phyloP scores from a whole-genome alignment of 2,888 invertebrate species.

The Pachycephus smyrnensis region DNA sequence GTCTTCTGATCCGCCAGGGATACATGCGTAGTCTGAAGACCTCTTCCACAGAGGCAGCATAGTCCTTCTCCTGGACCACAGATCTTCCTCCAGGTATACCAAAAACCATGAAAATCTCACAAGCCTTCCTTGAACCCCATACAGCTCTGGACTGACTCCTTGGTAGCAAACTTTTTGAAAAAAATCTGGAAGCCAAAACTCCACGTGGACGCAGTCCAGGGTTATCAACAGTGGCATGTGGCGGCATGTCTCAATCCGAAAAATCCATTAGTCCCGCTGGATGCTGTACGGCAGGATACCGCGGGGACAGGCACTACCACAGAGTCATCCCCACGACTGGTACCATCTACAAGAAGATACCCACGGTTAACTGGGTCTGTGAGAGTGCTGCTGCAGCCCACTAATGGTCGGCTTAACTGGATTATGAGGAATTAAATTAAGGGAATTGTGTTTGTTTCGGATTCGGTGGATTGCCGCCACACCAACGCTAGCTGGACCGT shows the following conservation, averaged over 20 bases:
- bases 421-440: constrained; percentile 60
- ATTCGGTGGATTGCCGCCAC: constrained; percentile 22
- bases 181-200: background rate
- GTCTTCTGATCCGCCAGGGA: constrained; percentile 50
- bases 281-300: constrained; percentile 27
- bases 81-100: background rate
- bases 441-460: constrained; percentile 53
- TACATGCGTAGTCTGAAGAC: constrained; percentile 6
- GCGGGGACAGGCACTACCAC: constrained; percentile 5
- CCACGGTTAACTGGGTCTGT: background rate
- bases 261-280: constrained; percentile 57
- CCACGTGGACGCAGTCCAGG: background rate
- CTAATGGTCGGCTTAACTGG: constrained; percentile 58
- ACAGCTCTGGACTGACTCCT: background rate
- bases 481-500: constrained; percentile 8
- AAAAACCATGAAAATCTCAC: background rate
- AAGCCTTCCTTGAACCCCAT: background rate
- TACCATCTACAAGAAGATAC: background rate
- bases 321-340: constrained; percentile 1
- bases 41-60: background rate
- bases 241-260: constrained; percentile 57
- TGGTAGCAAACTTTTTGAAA: background rate
- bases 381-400: constrained; percentile 31
- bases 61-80: background rate
- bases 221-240: constrained; percentile 31